A percentile compares a stretch with the other conserved stretches of the same genome.
Evolutionary conservation across 30 jellyfish, hydroid and myxozoan genomes (phyloP).

Genomic region (Aurelia coerulea): DNA sequence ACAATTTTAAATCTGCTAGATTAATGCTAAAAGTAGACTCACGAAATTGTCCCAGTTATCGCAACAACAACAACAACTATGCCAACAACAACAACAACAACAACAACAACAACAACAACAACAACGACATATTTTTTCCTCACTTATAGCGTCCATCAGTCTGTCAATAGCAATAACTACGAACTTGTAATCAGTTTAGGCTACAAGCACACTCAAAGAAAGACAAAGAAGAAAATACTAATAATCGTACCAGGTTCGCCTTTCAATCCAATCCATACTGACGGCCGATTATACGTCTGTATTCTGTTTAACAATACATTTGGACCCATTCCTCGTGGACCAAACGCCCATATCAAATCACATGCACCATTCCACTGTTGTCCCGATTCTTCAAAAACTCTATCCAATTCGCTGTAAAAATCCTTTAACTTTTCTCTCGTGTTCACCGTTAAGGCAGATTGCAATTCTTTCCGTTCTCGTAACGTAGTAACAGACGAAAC

Average conservation of each 20-base stretch:
- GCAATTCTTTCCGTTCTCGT: slow-evolving; percentile 68
- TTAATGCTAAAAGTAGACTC: no score
- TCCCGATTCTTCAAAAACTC: slow-evolving; percentile 70
- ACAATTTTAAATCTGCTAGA: no score
- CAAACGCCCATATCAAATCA: slow-evolving; percentile 91
- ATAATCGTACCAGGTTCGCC: slow-evolving; percentile 1
- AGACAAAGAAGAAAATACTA: no score
- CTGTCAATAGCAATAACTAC: no score
- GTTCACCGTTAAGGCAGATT: slow-evolving; percentile 37
- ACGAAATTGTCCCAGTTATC: no score
- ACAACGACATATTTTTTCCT: no score
- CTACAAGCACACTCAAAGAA: no score
- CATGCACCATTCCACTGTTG: slow-evolving; percentile 72
- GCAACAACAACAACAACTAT: no score
- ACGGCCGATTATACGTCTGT: slow-evolving; percentile 70
- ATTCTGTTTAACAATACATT: slow-evolving; percentile 80
- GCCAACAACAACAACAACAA: no score
- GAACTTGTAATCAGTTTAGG: no score
- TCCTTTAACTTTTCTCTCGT: slow-evolving; percentile 43
- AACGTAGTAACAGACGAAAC: slow-evolving; percentile 65
- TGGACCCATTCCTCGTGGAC: slow-evolving; percentile 92
- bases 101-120: no score
- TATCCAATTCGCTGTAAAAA: slow-evolving; percentile 53
- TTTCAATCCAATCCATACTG: slow-evolving; percentile 77
- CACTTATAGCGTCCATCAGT: no score